These are phyloP conservation scores for Noctua janthe DNA, from an alignment of 2,888 invertebrate species.

Conservation along the genomic window DNA sequence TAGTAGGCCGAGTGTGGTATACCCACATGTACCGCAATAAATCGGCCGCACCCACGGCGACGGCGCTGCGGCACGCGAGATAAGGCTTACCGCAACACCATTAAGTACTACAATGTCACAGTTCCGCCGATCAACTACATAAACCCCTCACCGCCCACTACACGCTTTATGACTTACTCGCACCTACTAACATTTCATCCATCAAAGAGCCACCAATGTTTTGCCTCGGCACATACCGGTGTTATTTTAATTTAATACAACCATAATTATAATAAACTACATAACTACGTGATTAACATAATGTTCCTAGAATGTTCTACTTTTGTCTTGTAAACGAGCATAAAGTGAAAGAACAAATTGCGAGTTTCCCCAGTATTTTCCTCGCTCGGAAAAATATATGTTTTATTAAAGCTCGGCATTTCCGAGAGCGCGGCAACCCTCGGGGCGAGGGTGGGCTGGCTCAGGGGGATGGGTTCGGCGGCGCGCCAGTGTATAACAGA, in stretches of 20 bases:
- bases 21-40: constrained; percentile 82
- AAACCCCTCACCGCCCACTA: constrained; percentile 72
- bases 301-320: constrained; percentile 90
- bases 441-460: constrained; percentile 79
- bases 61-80: constrained; percentile 81
- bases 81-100: constrained; percentile 86
- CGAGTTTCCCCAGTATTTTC: constrained; percentile 91
- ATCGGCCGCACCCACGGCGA: constrained; percentile 82
- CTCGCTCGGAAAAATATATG: constrained; percentile 91
- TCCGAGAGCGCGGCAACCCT: constrained; percentile 89
- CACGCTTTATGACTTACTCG: constrained; percentile 77
- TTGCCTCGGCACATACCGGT: constrained; percentile 47
- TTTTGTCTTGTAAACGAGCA: constrained; percentile 91
- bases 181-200: constrained; percentile 70
- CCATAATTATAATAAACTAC: constrained; percentile 80
- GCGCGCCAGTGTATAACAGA: constrained; percentile 90
- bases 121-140: constrained; percentile 77
- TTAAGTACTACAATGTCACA: constrained; percentile 83
- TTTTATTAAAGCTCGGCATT: constrained; percentile 91
- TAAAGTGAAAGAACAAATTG: constrained; percentile 91
- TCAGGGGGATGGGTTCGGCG: constrained; percentile 79
- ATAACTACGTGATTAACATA: constrained; percentile 89
- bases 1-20: constrained; percentile 74
- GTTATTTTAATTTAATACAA: constrained; percentile 69
- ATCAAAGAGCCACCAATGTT: constrained; percentile 42